Conservation (phyloP, 2,797 vertebrate species). For the Microcaecilia unicolor region DNA sequence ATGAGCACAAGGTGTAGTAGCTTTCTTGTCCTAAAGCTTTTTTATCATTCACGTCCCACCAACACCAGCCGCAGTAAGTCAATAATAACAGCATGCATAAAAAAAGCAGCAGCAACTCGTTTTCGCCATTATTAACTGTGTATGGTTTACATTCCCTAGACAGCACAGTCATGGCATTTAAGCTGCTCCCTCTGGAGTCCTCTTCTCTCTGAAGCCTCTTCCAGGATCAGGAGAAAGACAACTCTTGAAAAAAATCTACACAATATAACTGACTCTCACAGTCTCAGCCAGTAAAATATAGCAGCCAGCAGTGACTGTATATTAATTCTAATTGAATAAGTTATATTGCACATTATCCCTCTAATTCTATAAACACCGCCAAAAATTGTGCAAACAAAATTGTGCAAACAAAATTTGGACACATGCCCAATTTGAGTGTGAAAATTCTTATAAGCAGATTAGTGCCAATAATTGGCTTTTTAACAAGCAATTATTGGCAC, state of each 20-base stretch:
- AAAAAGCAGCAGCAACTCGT: slow-evolving; percentile 42
- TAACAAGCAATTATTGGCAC: too few species aligned
- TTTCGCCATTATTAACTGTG: slow-evolving; percentile 60
- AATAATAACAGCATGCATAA: slow-evolving; percentile 73
- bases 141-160: slow-evolving; percentile 65
- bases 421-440: too few species aligned
- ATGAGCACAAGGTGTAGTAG: slow-evolving; percentile 10
- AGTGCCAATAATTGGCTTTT: too few species aligned
- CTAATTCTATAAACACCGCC: too few species aligned
- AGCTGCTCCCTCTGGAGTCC: slow-evolving; percentile 12
- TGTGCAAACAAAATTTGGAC: too few species aligned
- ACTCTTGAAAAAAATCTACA: slow-evolving; percentile 27
- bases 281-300: slow-evolving; percentile 27
- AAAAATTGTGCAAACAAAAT: too few species aligned
- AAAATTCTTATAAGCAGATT: too few species aligned
- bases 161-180: slow-evolving; percentile 5
- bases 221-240: slow-evolving; percentile 17
- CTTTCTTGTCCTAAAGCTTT: slow-evolving; percentile 33
- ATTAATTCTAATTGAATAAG: slow-evolving; percentile 42
- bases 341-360: slow-evolving; percentile 19
- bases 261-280: slow-evolving; percentile 20
- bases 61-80: slow-evolving; percentile 47
- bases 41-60: slow-evolving; percentile 44
- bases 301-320: slow-evolving; percentile 19
- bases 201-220: slow-evolving; percentile 1